These are phyloP conservation scores for Embiotoca jacksoni DNA, from an alignment of 2,113 vertebrate genomes.

Conservation along the genomic window DNA sequence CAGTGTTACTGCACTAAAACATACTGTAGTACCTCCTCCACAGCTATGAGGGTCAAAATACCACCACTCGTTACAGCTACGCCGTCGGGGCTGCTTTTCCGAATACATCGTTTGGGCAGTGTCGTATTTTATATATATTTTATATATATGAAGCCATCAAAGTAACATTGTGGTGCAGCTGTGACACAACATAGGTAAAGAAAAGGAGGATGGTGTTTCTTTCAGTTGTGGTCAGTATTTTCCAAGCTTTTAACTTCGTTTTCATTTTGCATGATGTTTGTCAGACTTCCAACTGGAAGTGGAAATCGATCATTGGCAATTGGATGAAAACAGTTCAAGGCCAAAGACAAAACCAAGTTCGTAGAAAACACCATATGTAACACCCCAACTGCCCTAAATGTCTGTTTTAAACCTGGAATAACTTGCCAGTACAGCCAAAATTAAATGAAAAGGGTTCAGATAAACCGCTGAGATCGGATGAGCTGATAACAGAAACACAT, in stretches of 20 bases:
- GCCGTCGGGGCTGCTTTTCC: conserved; percentile 18
- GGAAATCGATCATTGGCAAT: too few species aligned
- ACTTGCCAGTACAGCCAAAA: not conserved
- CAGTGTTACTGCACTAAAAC: conserved; percentile 25
- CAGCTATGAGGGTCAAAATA: conserved; percentile 59
- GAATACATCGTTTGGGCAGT: conserved; percentile 16
- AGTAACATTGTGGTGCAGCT: not conserved
- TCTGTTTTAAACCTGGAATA: not conserved
- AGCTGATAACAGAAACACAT: conserved; percentile 9
- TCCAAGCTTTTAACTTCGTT: too few species aligned
- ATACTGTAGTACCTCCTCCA: conserved; percentile 51
- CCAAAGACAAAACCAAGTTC: too few species aligned
- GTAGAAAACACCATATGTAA: too few species aligned
- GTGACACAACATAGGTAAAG: too few species aligned
- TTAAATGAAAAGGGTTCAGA: not conserved
- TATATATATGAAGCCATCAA: conserved; percentile 2
- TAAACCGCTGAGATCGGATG: not conserved
- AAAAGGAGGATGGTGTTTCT: too few species aligned
- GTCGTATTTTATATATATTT: not conserved
- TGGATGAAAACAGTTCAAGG: too few species aligned
- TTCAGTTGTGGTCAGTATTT: too few species aligned
- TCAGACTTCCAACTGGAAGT: too few species aligned
- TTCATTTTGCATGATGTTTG: too few species aligned
- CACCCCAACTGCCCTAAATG: too few species aligned
- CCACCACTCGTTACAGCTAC: conserved; percentile 22